These are phyloP conservation scores for Drosophila diplacantha DNA, from an alignment of 2,888 invertebrate species.

Conservation along the genomic window DNA sequence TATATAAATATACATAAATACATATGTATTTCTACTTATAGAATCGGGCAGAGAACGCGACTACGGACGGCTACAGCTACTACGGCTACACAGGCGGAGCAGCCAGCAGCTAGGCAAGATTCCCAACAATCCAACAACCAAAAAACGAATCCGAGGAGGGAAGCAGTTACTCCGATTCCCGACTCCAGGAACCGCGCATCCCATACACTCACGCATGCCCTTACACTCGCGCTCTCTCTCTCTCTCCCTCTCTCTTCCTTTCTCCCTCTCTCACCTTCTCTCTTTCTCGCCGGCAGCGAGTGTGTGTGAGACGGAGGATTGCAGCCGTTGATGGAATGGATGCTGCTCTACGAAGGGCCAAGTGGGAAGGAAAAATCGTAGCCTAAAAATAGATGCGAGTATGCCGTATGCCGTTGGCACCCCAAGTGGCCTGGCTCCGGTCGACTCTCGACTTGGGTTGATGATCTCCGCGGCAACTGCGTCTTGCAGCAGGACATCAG, in stretches of 20 bases:
- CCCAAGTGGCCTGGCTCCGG: conserved; percentile 44
- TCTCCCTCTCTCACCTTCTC: neutral
- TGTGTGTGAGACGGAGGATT: neutral
- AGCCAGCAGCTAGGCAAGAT: conserved; percentile 56
- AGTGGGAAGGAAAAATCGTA: conserved; percentile 69
- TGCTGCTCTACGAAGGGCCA: conserved; percentile 59
- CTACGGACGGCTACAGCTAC: conserved; percentile 15
- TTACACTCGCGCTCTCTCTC: neutral
- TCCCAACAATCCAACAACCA: conserved; percentile 39
- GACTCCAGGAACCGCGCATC: conserved; percentile 26
- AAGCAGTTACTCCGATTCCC: conserved; percentile 43
- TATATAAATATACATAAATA: conserved; percentile 54
- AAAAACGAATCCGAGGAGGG: conserved; percentile 40
- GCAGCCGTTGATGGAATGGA: conserved; percentile 33
- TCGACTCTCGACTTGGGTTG: conserved; percentile 41
- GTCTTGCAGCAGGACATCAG: neutral
- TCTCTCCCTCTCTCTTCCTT: neutral
- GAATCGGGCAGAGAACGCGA: conserved; percentile 52
- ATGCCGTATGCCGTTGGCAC: conserved; percentile 35
- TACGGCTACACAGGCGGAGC: conserved; percentile 24
- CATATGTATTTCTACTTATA: conserved; percentile 65
- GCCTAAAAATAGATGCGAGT: conserved; percentile 63
- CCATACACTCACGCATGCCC: neutral
- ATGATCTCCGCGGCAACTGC: conserved; percentile 47
- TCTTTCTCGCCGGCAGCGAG: neutral